These are phyloP conservation scores for Amphiprion percula DNA, from an alignment of 2,113 vertebrate species.

Conservation along the genomic window DNA sequence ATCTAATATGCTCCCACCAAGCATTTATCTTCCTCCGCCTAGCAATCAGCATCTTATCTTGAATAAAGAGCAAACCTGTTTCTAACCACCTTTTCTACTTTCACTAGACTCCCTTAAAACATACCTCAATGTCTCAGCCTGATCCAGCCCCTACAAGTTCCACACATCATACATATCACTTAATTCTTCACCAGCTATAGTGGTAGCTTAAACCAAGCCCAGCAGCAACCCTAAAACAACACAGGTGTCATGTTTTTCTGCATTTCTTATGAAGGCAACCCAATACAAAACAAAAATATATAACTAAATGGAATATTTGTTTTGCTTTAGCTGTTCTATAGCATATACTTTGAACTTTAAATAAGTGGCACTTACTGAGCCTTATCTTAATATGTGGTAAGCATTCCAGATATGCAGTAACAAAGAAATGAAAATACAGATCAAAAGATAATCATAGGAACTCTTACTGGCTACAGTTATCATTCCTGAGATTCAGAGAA, in stretches of 20 bases:
- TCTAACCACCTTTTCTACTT: conserved; percentile 7
- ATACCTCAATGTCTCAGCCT: no score
- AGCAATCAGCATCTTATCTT: conserved; percentile 30
- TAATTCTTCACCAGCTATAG: background rate
- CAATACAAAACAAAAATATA: conserved; percentile 1
- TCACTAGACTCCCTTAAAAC: no score
- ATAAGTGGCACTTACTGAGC: background rate
- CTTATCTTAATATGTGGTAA: background rate
- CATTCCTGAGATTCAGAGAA: conserved; percentile 37
- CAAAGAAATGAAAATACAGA: conserved; percentile 1
- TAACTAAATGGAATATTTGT: background rate
- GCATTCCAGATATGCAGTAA: conserved; percentile 14
- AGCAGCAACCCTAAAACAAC: conserved; percentile 1
- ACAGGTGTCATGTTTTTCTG: background rate
- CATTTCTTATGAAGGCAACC: background rate
- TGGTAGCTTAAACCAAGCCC: no score
- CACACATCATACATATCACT: background rate
- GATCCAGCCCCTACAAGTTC: background rate
- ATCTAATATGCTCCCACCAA: conserved; percentile 3
- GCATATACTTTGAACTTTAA: no score
- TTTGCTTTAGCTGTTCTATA: background rate
- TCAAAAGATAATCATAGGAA: conserved; percentile 2
- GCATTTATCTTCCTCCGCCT: background rate
- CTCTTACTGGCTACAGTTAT: conserved; percentile 5
- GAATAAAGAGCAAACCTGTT: background rate